A percentile compares a stretch with the other conserved stretches of the same genome.
phyloP scores from a whole-genome alignment of 1,140 invertebrate species.

The Steinernema khuongi region DNA sequence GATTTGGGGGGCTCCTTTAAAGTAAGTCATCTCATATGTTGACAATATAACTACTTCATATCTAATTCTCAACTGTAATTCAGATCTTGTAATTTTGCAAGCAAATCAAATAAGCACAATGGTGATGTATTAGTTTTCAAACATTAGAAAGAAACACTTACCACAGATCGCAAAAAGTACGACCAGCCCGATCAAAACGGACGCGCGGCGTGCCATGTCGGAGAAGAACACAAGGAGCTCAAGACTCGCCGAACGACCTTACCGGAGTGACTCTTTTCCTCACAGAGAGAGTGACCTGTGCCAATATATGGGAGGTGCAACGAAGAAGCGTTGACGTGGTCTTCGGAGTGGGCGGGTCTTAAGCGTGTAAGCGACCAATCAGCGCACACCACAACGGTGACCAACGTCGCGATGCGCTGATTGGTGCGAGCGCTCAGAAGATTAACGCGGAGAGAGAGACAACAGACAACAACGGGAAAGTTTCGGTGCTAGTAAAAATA shows the following conservation, averaged over 20 bases:
- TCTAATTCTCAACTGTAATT: background rate
- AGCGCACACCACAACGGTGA: conserved; percentile 5
- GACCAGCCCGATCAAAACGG: background rate
- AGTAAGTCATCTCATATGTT: too few relatives aligned
- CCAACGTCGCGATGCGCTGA: background rate
- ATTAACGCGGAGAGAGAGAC: too few relatives aligned
- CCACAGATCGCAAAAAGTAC: conserved; percentile 12
- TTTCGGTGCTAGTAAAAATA: too few relatives aligned
- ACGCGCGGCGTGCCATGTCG: conserved; percentile 12
- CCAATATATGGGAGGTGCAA: background rate
- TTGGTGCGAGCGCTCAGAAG: background rate
- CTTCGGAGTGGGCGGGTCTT: background rate
- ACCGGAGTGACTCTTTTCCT: conserved; percentile 1
- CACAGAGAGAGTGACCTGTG: background rate
- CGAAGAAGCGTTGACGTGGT: background rate
- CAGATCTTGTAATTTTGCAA: background rate
- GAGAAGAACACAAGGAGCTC: background rate
- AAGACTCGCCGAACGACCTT: background rate
- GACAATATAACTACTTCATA: background rate
- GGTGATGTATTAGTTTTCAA: too few relatives aligned
- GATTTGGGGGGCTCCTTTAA: too few relatives aligned
- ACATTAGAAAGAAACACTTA: background rate
- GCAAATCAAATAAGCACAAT: too few relatives aligned
- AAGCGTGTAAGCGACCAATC: conserved; percentile 5
- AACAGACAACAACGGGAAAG: too few relatives aligned